Conservation (phyloP, 1,140 invertebrate species). For the Heliconius hewitsoni region DNA sequence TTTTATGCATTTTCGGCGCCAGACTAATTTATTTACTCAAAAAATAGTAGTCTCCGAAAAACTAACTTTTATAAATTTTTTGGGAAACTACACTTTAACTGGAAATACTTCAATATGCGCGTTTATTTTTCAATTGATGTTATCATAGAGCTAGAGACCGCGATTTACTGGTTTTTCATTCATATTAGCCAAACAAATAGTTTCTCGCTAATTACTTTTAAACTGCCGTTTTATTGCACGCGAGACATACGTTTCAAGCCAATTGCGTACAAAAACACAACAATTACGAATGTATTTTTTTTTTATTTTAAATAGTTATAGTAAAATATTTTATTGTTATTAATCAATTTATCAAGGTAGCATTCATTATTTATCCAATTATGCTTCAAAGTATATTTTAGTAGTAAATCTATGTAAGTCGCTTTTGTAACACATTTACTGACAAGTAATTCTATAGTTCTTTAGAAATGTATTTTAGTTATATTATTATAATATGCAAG, state of each 20-base stretch:
- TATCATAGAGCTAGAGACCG: slow-evolving; percentile 42
- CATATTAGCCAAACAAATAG: slow-evolving; percentile 55
- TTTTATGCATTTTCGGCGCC: not conserved
- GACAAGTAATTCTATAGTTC: not conserved
- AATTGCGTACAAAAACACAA: slow-evolving; percentile 43
- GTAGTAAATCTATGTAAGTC: not conserved
- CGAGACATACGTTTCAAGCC: slow-evolving; percentile 52
- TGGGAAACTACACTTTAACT: slow-evolving; percentile 13
- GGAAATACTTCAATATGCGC: slow-evolving; percentile 37
- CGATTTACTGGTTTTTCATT: slow-evolving; percentile 43
- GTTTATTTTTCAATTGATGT: slow-evolving; percentile 53
- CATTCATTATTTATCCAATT: not conserved
- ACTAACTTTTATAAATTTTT: slow-evolving; percentile 4
- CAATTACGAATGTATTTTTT: slow-evolving; percentile 33
- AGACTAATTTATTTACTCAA: slow-evolving; percentile 13
- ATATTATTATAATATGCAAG: not conserved
- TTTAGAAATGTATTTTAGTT: not conserved
- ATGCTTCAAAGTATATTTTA: not conserved
- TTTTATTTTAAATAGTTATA: not conserved
- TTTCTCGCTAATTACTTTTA: slow-evolving; percentile 60
- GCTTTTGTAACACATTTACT: not conserved
- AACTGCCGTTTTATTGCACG: slow-evolving; percentile 55
- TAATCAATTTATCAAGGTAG: not conserved
- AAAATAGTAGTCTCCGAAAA: slow-evolving; percentile 11
- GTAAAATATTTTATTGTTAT: not conserved